Evolutionary conservation across 2,888 invertebrate genomes (phyloP).

Genomic region (Melinaea marsaeus): DNA sequence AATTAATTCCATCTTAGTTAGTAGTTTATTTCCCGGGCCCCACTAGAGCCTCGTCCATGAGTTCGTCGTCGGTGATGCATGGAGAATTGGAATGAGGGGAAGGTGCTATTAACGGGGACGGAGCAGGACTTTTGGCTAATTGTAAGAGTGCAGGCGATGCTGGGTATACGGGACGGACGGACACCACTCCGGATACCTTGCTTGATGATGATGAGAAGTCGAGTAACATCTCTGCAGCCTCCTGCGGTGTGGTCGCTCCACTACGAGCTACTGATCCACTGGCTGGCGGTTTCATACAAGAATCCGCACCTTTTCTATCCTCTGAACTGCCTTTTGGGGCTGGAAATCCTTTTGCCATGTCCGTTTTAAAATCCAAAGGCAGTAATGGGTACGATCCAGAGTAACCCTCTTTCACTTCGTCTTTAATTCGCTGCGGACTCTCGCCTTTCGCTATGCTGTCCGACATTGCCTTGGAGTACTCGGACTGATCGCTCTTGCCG

Average conservation of each 20-base stretch:
- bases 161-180: constrained; percentile 77
- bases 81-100: constrained; percentile 86
- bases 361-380: constrained; percentile 70
- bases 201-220: constrained; percentile 81
- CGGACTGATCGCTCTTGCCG: constrained; percentile 53
- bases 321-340: constrained; percentile 68
- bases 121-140: constrained; percentile 87
- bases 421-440: constrained; percentile 61
- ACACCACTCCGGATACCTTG: constrained; percentile 73
- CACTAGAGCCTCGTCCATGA: constrained; percentile 92
- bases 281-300: constrained; percentile 70
- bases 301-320: constrained; percentile 69
- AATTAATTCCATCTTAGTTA: not conserved
- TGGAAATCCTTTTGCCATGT: constrained; percentile 67
- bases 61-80: constrained; percentile 91
- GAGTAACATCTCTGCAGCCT: constrained; percentile 81
- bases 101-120: constrained; percentile 82
- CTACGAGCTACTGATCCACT: constrained; percentile 65
- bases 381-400: constrained; percentile 57
- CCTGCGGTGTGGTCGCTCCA: constrained; percentile 74
- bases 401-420: constrained; percentile 61
- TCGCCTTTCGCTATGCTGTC: constrained; percentile 64
- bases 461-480: constrained; percentile 59
- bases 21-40: constrained; percentile 82
- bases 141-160: constrained; percentile 85